These are phyloP conservation scores for Piprites chloris DNA, from an alignment of 2,113 vertebrate genomes.

Conservation along the genomic window DNA sequence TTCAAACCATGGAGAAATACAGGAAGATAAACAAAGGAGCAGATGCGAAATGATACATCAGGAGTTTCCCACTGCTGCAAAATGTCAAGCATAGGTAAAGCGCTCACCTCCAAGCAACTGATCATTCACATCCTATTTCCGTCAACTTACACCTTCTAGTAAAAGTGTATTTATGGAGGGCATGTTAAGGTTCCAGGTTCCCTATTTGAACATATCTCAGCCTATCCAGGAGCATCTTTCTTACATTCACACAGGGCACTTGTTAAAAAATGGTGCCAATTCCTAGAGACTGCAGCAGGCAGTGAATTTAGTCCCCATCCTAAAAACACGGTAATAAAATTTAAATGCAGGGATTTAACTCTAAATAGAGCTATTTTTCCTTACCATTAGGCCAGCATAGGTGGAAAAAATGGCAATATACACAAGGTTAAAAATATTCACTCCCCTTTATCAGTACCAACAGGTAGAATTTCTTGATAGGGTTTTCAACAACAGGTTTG, in stretches of 20 bases:
- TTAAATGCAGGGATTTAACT: neutral
- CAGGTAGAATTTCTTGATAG: neutral
- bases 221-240: neutral
- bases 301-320: neutral
- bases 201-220: neutral
- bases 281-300: neutral
- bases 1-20: neutral
- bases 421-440: neutral
- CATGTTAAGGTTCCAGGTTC: neutral
- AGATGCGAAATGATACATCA: neutral
- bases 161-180: neutral
- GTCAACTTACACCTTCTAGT: neutral
- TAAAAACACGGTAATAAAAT: neutral
- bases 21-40: neutral
- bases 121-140: neutral
- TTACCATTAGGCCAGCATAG: neutral
- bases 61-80: neutral
- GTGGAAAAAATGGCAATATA: neutral
- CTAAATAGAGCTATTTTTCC: neutral
- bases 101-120: neutral
- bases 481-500: neutral
- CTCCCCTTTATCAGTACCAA: neutral
- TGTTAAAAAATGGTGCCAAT: neutral
- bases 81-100: neutral
- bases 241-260: neutral